Evolutionary conservation across 2,113 vertebrate genomes (phyloP).

Genomic region (Pitta sordida): DNA sequence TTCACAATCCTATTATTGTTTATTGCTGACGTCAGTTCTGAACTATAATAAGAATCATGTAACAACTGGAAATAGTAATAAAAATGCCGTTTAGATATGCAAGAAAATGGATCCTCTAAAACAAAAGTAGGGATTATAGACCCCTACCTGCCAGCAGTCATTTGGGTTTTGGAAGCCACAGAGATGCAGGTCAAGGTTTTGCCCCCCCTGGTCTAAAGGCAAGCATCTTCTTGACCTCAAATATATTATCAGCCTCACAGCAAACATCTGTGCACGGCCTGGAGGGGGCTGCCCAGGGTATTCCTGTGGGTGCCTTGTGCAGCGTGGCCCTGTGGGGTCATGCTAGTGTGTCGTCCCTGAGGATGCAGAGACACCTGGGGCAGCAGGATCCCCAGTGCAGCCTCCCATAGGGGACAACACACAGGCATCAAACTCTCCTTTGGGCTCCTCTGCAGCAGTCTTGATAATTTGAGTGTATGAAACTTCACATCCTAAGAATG

Average conservation of each 20-base stretch:
- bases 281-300: not conserved
- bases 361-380: not conserved
- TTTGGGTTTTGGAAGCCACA: not conserved
- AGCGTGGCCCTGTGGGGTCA: fast-evolving
- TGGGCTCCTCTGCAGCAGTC: not conserved
- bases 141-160: not conserved
- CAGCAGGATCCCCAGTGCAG: too few species aligned
- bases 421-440: not conserved
- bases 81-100: constrained; percentile 10
- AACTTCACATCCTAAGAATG: not conserved
- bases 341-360: not conserved
- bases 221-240: not conserved
- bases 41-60: constrained; percentile 57
- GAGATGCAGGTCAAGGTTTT: not conserved
- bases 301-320: fast-evolving
- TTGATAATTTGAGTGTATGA: not conserved
- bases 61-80: constrained; percentile 60
- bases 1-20: constrained; percentile 75
- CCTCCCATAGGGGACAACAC: not conserved
- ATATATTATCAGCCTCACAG: not conserved
- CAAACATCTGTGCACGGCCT: not conserved
- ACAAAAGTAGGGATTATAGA: not conserved
- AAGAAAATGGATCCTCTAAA: constrained; percentile 9
- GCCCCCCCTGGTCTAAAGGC: fast-evolving
- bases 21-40: constrained; percentile 72